A percentile compares a stretch with the other conserved stretches of the same genome.
These are phyloP conservation scores for Saturnia pavonia DNA, from an alignment of 2,888 invertebrate genomes.

Conservation along the genomic window DNA sequence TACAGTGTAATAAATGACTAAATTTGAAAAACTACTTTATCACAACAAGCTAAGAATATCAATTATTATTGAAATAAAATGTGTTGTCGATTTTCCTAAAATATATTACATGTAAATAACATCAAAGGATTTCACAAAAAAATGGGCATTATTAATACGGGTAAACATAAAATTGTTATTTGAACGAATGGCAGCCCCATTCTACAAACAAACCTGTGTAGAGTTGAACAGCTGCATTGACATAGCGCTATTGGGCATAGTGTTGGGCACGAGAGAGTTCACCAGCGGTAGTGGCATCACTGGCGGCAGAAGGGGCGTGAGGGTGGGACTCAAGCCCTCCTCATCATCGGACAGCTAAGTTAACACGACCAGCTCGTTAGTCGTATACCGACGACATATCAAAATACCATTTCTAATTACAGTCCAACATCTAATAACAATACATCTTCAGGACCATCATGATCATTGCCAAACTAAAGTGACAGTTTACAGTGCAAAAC, in stretches of 20 bases:
- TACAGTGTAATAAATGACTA: not conserved
- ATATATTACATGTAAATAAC: not conserved
- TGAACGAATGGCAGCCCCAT: slow-evolving; percentile 9
- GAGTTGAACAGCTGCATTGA: slow-evolving; percentile 18
- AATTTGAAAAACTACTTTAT: not conserved
- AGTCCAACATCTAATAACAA: not conserved
- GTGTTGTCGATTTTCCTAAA: not conserved
- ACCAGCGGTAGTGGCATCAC: slow-evolving; percentile 48
- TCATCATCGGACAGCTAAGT: slow-evolving; percentile 40
- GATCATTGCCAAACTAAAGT: not conserved
- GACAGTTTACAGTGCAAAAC: slow-evolving; percentile 2
- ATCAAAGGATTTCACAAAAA: not conserved
- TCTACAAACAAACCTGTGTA: slow-evolving; percentile 17
- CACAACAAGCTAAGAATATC: not conserved
- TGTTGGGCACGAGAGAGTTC: slow-evolving; percentile 31
- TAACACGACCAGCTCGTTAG: slow-evolving; percentile 18
- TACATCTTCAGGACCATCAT: not conserved
- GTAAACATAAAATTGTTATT: not conserved
- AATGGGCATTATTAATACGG: not conserved
- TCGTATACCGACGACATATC: slow-evolving; percentile 2
- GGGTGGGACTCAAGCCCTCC: slow-evolving; percentile 42
- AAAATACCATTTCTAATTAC: not conserved
- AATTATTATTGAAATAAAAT: not conserved
- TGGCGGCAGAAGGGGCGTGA: slow-evolving; percentile 62
- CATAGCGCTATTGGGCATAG: slow-evolving; percentile 17